These are phyloP conservation scores for Labeo calbasu DNA, from an alignment of 2,797 vertebrate genomes.

Conservation along the genomic window DNA sequence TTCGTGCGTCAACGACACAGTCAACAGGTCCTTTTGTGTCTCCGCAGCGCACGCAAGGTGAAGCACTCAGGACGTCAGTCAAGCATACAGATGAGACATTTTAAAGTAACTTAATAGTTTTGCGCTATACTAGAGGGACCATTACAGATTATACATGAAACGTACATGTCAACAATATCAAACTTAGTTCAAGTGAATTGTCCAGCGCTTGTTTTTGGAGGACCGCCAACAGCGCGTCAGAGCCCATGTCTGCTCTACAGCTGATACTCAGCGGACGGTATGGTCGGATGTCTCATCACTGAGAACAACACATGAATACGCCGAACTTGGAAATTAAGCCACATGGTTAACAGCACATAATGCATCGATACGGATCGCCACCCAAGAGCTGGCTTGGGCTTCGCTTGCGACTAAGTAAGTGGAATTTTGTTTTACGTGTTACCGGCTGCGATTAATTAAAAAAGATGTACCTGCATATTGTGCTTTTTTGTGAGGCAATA, in stretches of 20 bases:
- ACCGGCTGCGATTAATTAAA: not conserved
- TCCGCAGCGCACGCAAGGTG: conserved; percentile 31
- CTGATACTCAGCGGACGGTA: conserved; percentile 12
- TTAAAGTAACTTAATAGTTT: not conserved
- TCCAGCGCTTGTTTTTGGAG: conserved; percentile 32
- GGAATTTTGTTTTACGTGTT: conserved; percentile 4
- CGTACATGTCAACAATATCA: not conserved
- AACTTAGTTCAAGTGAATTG: not conserved
- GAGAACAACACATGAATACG: conserved; percentile 14
- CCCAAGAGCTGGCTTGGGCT: conserved; percentile 77
- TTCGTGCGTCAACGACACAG: conserved; percentile 35
- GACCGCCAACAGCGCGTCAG: conserved; percentile 25
- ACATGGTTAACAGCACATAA: conserved; percentile 61
- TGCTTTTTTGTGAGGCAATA: not conserved
- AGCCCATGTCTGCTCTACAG: conserved; percentile 28
- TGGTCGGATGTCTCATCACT: conserved; percentile 29
- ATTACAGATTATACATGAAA: not conserved
- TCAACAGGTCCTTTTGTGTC: conserved; percentile 41
- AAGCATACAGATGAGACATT: conserved; percentile 12
- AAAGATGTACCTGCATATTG: not conserved
- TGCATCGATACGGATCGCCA: conserved; percentile 62
- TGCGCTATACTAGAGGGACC: too few relatives aligned
- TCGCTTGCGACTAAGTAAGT: conserved; percentile 74
- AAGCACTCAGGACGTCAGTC: conserved; percentile 17
- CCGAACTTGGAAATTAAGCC: conserved; percentile 22